phyloP scores from a whole-genome alignment of 2,888 invertebrate species.

The Cremastobaeus sp. region DNA sequence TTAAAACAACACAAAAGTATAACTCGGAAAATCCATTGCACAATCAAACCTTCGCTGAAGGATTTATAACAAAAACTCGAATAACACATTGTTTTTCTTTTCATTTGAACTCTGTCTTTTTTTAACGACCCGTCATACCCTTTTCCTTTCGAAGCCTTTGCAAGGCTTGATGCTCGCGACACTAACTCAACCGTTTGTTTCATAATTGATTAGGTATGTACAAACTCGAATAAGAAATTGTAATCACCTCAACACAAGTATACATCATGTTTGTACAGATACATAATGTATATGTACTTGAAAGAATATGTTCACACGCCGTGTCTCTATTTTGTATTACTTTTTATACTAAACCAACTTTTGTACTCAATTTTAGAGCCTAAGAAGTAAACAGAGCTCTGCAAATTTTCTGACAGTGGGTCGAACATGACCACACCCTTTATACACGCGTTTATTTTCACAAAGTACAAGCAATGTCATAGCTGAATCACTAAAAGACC shows the following conservation, averaged over 20 bases:
- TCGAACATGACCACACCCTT: constrained; percentile 7
- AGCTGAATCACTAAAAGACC: neutral
- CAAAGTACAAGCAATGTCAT: constrained; percentile 6
- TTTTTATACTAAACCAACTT: constrained; percentile 55
- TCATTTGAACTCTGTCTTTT: constrained; percentile 13
- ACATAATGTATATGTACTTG: constrained; percentile 33
- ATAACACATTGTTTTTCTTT: constrained; percentile 32
- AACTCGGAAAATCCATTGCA: constrained; percentile 49
- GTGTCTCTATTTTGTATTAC: constrained; percentile 70
- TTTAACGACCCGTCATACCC: constrained; percentile 14
- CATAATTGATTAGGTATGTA: constrained; percentile 11
- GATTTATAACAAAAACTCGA: constrained; percentile 25
- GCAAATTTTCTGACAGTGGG: constrained; percentile 19
- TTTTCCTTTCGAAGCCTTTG: constrained; percentile 29
- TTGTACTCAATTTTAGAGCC: constrained; percentile 54
- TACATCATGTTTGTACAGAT: constrained; percentile 30
- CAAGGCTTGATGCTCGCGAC: constrained; percentile 13
- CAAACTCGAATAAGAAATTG: constrained; percentile 1
- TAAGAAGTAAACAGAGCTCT: constrained; percentile 27
- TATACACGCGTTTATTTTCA: constrained; percentile 32
- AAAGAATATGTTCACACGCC: constrained; percentile 61
- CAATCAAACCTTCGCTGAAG: constrained; percentile 45
- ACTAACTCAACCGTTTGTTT: neutral
- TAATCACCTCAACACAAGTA: constrained; percentile 12
- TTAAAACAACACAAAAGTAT: neutral